Conservation (phyloP, 2,797 vertebrate genomes). For the Percopsis omiscomaycus region DNA sequence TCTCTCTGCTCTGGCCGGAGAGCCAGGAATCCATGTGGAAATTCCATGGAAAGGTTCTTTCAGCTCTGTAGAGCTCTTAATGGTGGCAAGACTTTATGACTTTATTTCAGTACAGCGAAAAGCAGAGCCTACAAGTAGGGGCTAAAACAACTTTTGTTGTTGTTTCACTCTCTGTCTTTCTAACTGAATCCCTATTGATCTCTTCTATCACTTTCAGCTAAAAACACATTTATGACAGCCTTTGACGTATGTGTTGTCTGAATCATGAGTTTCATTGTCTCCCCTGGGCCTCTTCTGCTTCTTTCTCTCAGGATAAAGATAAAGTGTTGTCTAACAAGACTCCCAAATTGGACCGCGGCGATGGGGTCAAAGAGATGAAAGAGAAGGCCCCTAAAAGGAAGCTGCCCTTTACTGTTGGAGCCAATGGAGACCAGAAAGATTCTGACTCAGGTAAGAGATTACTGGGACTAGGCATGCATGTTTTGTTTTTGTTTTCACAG, state of each 20-base stretch:
- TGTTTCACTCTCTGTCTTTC: too few species aligned
- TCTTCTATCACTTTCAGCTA: too few species aligned
- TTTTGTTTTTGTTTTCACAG: constrained; percentile 17
- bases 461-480: neutral
- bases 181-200: too few species aligned
- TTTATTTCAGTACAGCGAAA: constrained; percentile 18
- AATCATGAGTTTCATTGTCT: neutral
- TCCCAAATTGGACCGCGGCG: constrained; percentile 94
- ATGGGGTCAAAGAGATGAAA: constrained; percentile 99
- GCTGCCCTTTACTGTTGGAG: constrained; percentile 95
- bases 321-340: constrained; percentile 99
- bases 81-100: constrained; percentile 38
- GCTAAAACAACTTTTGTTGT: constrained; percentile 8
- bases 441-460: constrained; percentile 91
- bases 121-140: constrained; percentile 22
- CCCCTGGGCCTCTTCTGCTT: neutral
- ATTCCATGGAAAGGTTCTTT: constrained; percentile 60
- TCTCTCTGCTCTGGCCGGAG: constrained; percentile 37
- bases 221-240: neutral
- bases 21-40: constrained; percentile 54
- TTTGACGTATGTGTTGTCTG: neutral
- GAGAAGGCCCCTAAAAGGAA: constrained; percentile 96
- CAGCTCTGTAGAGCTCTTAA: constrained; percentile 49
- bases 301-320: constrained; percentile 87
- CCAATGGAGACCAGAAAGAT: constrained; percentile 99